Evolutionary conservation across 2,113 vertebrate species (phyloP).

Genomic region (Telmatochromis sp.): DNA sequence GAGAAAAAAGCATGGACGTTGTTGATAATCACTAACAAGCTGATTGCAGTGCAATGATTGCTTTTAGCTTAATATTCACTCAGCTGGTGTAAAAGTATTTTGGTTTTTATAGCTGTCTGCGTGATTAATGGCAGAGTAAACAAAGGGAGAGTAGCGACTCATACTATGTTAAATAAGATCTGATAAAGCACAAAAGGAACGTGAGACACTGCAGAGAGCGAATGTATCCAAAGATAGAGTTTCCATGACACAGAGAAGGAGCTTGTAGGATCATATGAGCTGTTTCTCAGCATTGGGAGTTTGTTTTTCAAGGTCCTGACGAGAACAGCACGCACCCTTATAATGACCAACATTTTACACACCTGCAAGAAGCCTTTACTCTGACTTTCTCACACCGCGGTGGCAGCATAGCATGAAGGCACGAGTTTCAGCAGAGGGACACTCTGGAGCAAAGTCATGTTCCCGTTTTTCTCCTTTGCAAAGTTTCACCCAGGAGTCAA

Average conservation of each 20-base stretch:
- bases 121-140: neutral
- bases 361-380: neutral
- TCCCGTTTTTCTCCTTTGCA: neutral
- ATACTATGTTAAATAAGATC: neutral
- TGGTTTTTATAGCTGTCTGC: neutral
- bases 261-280: neutral
- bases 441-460: neutral
- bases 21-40: neutral
- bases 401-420: conserved; percentile 25
- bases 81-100: neutral
- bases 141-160: neutral
- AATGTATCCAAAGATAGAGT: neutral
- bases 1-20: neutral
- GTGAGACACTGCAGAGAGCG: neutral
- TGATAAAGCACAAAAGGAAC: neutral
- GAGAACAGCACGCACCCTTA: conserved; percentile 2
- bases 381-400: conserved; percentile 25
- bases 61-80: neutral
- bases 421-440: conserved; percentile 22
- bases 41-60: neutral
- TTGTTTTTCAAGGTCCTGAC: conserved; percentile 28
- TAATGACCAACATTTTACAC: neutral
- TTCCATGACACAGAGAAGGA: neutral
- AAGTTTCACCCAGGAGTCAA: neutral
- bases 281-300: neutral